Evolutionary conservation across 1,140 invertebrate species (phyloP).

Genomic region (Philopotamus ludificatus): DNA sequence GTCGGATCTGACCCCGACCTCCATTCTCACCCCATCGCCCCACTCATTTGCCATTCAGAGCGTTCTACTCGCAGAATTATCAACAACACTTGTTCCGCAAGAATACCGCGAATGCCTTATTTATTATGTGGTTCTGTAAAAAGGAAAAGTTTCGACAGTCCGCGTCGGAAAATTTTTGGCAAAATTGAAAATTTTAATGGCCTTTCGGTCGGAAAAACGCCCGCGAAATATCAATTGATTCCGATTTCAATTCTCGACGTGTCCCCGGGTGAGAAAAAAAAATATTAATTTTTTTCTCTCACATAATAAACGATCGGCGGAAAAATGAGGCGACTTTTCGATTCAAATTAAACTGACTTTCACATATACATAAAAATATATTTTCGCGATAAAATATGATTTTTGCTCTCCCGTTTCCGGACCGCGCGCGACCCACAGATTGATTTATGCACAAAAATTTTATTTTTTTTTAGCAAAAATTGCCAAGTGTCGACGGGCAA

Average conservation of each 20-base stretch:
- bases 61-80: slow-evolving; percentile 25
- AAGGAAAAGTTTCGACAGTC: slow-evolving; percentile 8
- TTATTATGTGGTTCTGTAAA: slow-evolving; percentile 3
- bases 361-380: too few species aligned
- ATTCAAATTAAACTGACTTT: too few species aligned
- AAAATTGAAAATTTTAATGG: slow-evolving; percentile 38
- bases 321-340: not conserved
- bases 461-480: too few species aligned
- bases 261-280: not conserved
- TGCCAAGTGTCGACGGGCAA: too few species aligned
- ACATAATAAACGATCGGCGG: not conserved
- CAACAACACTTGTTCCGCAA: slow-evolving; percentile 32
- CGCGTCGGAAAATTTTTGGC: slow-evolving; percentile 27
- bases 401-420: too few species aligned
- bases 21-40: too few species aligned
- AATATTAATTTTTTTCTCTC: not conserved
- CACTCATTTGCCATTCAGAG: slow-evolving; percentile 26
- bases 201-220: slow-evolving; percentile 31
- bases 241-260: slow-evolving; percentile 31
- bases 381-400: too few species aligned
- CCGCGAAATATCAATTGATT: slow-evolving; percentile 38
- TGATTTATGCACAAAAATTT: too few species aligned
- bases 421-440: too few species aligned
- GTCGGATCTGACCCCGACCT: not conserved
- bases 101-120: not conserved